Evolutionary conservation across 2,113 vertebrate species (phyloP).

Genomic region (Aythya baeri): DNA sequence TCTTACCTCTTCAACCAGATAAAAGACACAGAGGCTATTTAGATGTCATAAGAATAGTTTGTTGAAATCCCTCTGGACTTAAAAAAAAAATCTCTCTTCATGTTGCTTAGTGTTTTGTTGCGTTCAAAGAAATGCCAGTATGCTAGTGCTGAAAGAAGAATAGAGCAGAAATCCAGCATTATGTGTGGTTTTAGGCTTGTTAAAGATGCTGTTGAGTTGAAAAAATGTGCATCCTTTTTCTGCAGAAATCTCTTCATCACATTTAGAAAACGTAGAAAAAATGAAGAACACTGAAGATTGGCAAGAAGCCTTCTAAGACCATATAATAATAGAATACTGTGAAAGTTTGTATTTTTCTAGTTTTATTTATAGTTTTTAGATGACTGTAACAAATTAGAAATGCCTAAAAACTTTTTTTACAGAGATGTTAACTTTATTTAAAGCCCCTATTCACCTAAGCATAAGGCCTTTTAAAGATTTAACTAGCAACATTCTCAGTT

Average conservation of each 20-base stretch:
- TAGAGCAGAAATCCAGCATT: constrained; percentile 33
- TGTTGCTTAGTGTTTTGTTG: constrained; percentile 62
- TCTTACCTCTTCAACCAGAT: constrained; percentile 72
- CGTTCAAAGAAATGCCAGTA: constrained; percentile 70
- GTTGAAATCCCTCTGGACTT: constrained; percentile 69
- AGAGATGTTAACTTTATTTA: not conserved
- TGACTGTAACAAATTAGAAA: not conserved
- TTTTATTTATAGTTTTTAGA: not conserved
- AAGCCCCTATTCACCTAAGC: not conserved
- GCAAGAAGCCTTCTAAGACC: not conserved
- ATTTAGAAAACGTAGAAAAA: not conserved
- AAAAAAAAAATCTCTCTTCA: constrained; percentile 46
- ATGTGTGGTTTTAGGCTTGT: constrained; percentile 37
- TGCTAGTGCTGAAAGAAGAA: constrained; percentile 70
- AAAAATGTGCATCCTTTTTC: constrained; percentile 20
- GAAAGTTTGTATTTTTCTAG: not conserved
- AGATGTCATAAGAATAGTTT: constrained; percentile 76
- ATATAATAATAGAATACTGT: not conserved
- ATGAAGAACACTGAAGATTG: not conserved
- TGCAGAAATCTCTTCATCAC: not conserved
- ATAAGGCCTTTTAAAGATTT: not conserved
- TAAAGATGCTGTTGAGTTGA: constrained; percentile 20
- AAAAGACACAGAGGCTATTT: constrained; percentile 75
- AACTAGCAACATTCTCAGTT: not conserved
- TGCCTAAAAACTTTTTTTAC: not conserved